A percentile compares a stretch with the other conserved stretches of the same genome.
Evolutionary conservation across 2,888 invertebrate genomes (phyloP).

Genomic region (Drosophila lutescens): DNA sequence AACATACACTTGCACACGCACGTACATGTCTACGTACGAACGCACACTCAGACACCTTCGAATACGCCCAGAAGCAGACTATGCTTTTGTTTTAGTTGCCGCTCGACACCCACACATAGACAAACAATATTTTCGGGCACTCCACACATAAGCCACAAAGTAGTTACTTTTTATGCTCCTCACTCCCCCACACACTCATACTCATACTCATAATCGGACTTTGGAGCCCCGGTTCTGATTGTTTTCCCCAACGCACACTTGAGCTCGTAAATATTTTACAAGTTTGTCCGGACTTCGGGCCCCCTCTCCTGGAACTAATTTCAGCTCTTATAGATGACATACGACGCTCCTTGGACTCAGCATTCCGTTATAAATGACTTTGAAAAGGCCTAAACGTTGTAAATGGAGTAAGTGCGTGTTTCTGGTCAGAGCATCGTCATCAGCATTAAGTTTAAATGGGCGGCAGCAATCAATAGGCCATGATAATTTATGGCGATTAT

Average conservation of each 20-base stretch:
- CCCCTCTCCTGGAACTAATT: slow-evolving; percentile 56
- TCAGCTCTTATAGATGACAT: slow-evolving; percentile 72
- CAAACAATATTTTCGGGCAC: slow-evolving; percentile 39
- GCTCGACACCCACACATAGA: slow-evolving; percentile 17
- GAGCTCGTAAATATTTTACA: slow-evolving; percentile 79
- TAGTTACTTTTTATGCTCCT: slow-evolving; percentile 75
- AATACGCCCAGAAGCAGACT: slow-evolving; percentile 29
- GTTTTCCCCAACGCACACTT: slow-evolving; percentile 59
- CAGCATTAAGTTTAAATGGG: slow-evolving; percentile 59
- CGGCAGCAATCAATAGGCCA: slow-evolving; percentile 69
- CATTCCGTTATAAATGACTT: slow-evolving; percentile 80
- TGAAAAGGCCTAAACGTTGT: slow-evolving; percentile 68
- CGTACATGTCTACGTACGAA: slow-evolving; percentile 9
- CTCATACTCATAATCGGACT: slow-evolving; percentile 3
- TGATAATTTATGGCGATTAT: slow-evolving; percentile 71
- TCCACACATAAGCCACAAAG: slow-evolving; percentile 76
- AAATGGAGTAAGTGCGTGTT: slow-evolving; percentile 58
- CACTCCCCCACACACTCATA: not conserved
- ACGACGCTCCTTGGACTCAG: slow-evolving; percentile 59
- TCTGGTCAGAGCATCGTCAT: slow-evolving; percentile 23
- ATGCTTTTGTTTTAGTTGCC: slow-evolving; percentile 39
- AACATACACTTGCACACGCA: slow-evolving; percentile 45
- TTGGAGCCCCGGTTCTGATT: slow-evolving; percentile 11
- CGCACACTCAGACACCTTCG: slow-evolving; percentile 39
- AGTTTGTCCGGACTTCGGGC: slow-evolving; percentile 51